Evolutionary conservation across 2,888 invertebrate genomes (phyloP).

Genomic region (Hybos culiciformis): DNA sequence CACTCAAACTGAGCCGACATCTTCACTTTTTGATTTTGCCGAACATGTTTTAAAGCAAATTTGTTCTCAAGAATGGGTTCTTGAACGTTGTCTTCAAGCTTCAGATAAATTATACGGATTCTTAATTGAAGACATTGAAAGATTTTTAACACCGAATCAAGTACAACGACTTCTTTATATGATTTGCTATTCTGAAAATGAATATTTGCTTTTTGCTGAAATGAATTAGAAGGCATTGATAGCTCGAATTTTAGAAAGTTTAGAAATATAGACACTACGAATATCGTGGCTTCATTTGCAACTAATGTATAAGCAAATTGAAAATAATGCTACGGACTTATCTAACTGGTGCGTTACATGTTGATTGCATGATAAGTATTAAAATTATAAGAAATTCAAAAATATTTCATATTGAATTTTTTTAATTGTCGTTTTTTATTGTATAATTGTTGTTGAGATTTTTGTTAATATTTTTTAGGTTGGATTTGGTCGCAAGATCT

Average conservation of each 20-base stretch:
- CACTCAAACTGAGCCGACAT: constrained; percentile 26
- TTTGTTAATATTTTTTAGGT: too few relatives aligned
- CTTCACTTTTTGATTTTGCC: constrained; percentile 69
- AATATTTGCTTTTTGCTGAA: constrained; percentile 61
- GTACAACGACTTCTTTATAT: constrained; percentile 85
- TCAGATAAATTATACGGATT: constrained; percentile 87
- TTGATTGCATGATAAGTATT: too few relatives aligned
- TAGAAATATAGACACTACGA: constrained; percentile 93
- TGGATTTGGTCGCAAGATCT: constrained; percentile 87
- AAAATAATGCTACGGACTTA: constrained; percentile 58
- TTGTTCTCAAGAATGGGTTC: constrained; percentile 92
- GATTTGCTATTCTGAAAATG: constrained; percentile 85
- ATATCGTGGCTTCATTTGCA: constrained; percentile 95
- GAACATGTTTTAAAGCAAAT: constrained; percentile 86
- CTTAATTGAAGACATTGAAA: constrained; percentile 75
- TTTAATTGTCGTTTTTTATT: too few relatives aligned
- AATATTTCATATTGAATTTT: too few relatives aligned
- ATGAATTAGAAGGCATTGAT: constrained; percentile 84
- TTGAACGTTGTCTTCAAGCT: constrained; percentile 85
- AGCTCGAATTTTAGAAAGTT: constrained; percentile 69
- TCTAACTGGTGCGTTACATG: too few relatives aligned
- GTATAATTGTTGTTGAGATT: too few relatives aligned
- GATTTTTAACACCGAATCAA: constrained; percentile 74
- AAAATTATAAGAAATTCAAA: too few relatives aligned
- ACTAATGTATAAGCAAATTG: constrained; percentile 85